phyloP scores from a whole-genome alignment of 1,140 invertebrate genomes.

The Pemphigus obesinymphae region DNA sequence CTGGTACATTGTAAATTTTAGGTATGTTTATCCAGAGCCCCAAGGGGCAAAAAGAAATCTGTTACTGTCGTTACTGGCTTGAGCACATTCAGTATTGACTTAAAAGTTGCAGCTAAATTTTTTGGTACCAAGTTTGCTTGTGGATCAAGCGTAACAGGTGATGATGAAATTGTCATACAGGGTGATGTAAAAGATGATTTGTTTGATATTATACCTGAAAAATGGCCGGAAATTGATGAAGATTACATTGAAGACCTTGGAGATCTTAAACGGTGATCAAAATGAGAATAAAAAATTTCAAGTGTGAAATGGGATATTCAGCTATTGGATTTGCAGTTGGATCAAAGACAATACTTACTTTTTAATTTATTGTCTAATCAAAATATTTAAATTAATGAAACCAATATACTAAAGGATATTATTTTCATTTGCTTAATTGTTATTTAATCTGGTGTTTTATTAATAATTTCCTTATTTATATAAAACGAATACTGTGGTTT shows the following conservation, averaged over 20 bases:
- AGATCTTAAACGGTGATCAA: conserved; percentile 50
- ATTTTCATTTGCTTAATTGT: not conserved
- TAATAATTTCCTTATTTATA: too few relatives aligned
- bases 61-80: conserved; percentile 87
- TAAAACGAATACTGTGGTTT: too few relatives aligned
- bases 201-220: conserved; percentile 95
- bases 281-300: not conserved
- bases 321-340: not conserved
- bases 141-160: conserved; percentile 95
- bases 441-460: too few relatives aligned
- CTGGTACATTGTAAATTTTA: not conserved
- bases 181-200: conserved; percentile 96
- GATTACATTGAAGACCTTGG: conserved; percentile 51
- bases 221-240: conserved; percentile 74
- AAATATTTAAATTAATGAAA: not conserved
- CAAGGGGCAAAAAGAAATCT: conserved; percentile 96
- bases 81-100: conserved; percentile 91
- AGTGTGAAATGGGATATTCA: not conserved
- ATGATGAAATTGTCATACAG: conserved; percentile 99
- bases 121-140: conserved; percentile 98
- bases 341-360: not conserved
- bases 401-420: not conserved
- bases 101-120: conserved; percentile 96
- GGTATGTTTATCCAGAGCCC: conserved; percentile 75
- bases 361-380: not conserved